Evolutionary conservation across 2,888 invertebrate species (phyloP).

Genomic region (Cepaea hortensis): DNA sequence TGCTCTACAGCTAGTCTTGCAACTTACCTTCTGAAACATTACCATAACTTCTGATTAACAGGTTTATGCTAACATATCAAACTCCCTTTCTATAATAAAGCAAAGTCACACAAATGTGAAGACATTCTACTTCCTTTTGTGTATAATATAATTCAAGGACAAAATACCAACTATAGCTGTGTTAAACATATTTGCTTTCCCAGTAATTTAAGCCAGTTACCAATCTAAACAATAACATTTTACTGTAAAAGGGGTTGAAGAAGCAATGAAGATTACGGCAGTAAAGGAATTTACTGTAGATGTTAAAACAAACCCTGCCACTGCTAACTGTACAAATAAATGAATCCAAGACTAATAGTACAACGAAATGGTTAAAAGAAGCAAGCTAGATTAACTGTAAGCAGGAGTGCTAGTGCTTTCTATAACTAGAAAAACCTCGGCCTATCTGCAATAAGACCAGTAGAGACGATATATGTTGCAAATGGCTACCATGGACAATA

Average conservation of each 20-base stretch:
- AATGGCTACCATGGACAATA: too few relatives aligned
- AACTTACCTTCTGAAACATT: too few relatives aligned
- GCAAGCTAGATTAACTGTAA: conserved; percentile 23
- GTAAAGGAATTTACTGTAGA: conserved; percentile 4
- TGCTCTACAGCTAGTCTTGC: too few relatives aligned
- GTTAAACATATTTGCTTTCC: neutral
- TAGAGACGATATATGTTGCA: neutral
- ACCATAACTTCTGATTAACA: too few relatives aligned
- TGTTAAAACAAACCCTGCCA: neutral
- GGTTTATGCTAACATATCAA: too few relatives aligned
- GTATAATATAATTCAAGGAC: neutral
- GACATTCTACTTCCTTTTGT: neutral
- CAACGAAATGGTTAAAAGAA: neutral
- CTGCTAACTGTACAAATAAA: conserved; percentile 19
- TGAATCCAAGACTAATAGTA: conserved; percentile 31
- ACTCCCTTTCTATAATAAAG: neutral
- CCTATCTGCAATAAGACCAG: conserved; percentile 15
- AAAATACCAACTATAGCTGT: neutral
- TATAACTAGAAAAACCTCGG: conserved; percentile 29
- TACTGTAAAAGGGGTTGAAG: neutral
- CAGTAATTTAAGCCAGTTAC: neutral
- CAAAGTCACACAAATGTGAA: neutral
- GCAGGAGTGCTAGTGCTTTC: conserved; percentile 42
- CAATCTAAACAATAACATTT: neutral
- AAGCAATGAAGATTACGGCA: conserved; percentile 17